Base-by-base conservation (phyloP, 2,113 vertebrate species). In the Plecturocebus donacophilus region DNA sequence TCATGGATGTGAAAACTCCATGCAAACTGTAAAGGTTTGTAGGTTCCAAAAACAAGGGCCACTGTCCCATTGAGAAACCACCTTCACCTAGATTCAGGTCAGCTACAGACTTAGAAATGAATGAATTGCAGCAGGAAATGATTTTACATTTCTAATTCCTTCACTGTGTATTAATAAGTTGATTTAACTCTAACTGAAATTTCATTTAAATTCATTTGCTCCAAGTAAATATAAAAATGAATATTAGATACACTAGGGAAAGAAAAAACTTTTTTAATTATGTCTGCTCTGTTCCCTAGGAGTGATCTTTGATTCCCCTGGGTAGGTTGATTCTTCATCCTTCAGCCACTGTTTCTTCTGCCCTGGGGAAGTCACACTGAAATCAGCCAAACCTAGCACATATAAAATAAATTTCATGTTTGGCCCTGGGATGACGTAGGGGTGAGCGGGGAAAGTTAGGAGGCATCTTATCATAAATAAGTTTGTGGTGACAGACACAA, bases 191-290 rank as follows among this genome's bases (percentile, higher is more conserved):
- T 83, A 68, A 70, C 84, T 70, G n/a, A 35, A 88, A 61, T 54
- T 92, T n/a, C 91, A 94, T 81, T 87, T 83, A 91, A 93, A 84
- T 89, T 52, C 73, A 84, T 45, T 89, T 79, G 54, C 52, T 79
- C 70, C 49, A 54, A 54, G 61, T 92, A 92, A 85, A 95, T 85
- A 80, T 45, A 88, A 79, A 71, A 70, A 80, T 35, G 71, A 47
- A 68, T 89, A 49, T 61, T 71, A 71, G 32, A 80, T n/a, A 16
- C 6, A 23, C 54, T 7, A 35, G n/a, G 42, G 84, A 77, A 95
- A n/a, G 90, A 32, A 75, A 40, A 73, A 20, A n/a, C 30, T 64
- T 25, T 68, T 32, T 64, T 54, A 40, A 88, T 92, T 56, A 84
- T 6, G 40, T 38, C 54, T 32, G 66, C 45, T 52, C 54, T 2